Base-by-base conservation (phyloP, 2,888 invertebrate genomes). In the Onthophagus sagittarius region DNA sequence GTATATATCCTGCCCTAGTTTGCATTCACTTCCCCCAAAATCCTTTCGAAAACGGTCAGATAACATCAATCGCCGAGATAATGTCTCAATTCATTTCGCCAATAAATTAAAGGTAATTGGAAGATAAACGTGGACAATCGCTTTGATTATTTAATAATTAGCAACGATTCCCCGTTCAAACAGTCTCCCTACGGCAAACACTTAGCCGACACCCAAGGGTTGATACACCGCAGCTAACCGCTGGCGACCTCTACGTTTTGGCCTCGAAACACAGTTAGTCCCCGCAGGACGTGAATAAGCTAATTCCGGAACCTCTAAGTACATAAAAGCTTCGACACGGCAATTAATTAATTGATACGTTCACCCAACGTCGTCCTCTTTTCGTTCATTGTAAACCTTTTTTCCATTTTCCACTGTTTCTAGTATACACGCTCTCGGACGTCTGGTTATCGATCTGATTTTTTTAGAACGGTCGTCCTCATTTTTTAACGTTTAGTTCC, bases 121-220 rank as follows among this genome's bases (percentile, higher is more conserved):
- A 23, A 15, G 15, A 14, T 64, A 64, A 64, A 6, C 15, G 67
- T 23, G 31, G 23, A 67, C 67, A 23, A 23, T 67, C 32, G n/a
- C 67, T 23, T 67, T 67, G 67, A 67, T 67, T 67, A 67, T 67
- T 15, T 31, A 67, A 67, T 67, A 67, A 67, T 67, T 67, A 67
- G 67, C 67, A 23, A 31, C 67, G 31, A 31, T 67, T 67, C n/a
- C 23, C n/a, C 15, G 23, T 15, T 15, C 67, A 14, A 67, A 67
- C 67, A 67, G 31, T 67, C 15, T 67, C 67, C 67, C 67, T 15
- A 67, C 67, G 67, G 67, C 31, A 31, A 31, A 67, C 67, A 67
- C 67, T 15, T 31, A 15, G 23, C 15, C 39, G 39, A 53, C 39
- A 53, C 39, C 39, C 39, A 53, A 53, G 39, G 39, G 39, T 53